These are phyloP conservation scores for Xyrichtys novacula DNA, from an alignment of 2,797 vertebrate genomes.

Conservation along the genomic window DNA sequence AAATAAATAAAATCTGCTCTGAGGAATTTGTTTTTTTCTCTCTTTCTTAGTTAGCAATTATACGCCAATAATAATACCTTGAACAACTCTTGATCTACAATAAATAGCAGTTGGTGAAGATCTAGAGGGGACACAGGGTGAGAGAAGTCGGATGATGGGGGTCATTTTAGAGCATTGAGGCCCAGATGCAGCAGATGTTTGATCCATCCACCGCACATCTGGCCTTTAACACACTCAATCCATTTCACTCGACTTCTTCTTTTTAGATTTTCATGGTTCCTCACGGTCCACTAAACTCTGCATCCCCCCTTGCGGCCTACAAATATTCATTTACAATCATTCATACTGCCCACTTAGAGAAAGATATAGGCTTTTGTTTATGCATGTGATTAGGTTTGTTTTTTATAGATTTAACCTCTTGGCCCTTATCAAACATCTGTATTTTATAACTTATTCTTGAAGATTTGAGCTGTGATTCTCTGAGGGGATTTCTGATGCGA, in stretches of 20 bases:
- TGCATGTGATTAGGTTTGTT: conserved; percentile 25
- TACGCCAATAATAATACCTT: conserved; percentile 10
- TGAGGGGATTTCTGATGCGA: conserved; percentile 36
- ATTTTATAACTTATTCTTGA: conserved; percentile 15
- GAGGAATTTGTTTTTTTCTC: conserved; percentile 25
- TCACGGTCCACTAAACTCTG: conserved; percentile 75
- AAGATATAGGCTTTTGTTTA: conserved; percentile 34
- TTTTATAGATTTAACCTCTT: conserved; percentile 18
- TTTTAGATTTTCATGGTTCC: conserved; percentile 81
- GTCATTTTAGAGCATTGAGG: conserved; percentile 68
- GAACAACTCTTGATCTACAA: conserved; percentile 20
- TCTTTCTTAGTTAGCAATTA: conserved; percentile 14
- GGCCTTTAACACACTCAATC: conserved; percentile 76
- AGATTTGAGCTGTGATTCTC: conserved; percentile 14
- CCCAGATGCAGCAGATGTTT: conserved; percentile 79
- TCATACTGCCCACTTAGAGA: conserved; percentile 47
- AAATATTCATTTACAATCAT: conserved; percentile 67
- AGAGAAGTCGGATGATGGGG: conserved; percentile 51
- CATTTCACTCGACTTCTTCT: conserved; percentile 78
- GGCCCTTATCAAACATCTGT: conserved; percentile 17
- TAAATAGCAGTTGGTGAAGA: conserved; percentile 36
- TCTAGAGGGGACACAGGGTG: conserved; percentile 47
- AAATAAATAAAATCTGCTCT: conserved; percentile 36
- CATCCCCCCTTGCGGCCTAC: conserved; percentile 58
- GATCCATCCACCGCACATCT: conserved; percentile 80